A percentile compares a stretch with the other conserved stretches of the same genome.
phyloP scores from a whole-genome alignment of 2,888 invertebrate genomes.

The Phortica okadai region DNA sequence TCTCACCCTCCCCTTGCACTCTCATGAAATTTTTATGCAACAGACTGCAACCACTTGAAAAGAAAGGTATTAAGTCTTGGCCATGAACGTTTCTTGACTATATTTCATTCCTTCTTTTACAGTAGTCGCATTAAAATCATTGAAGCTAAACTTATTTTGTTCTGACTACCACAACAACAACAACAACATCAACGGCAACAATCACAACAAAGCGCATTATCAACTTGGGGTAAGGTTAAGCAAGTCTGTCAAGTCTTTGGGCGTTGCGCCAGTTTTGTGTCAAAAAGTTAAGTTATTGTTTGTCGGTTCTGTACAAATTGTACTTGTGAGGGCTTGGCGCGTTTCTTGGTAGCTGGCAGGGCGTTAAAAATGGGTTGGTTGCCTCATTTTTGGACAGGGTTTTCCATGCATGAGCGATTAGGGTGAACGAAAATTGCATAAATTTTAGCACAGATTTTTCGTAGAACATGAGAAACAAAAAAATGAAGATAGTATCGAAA shows the following conservation, averaged over 20 bases:
- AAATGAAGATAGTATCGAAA: background rate
- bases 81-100: background rate
- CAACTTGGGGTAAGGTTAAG: slow-evolving; percentile 44
- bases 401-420: slow-evolving; percentile 34
- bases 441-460: slow-evolving; percentile 54
- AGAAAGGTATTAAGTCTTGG: background rate
- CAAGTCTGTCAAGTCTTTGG: background rate
- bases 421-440: slow-evolving; percentile 46
- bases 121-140: slow-evolving; percentile 47
- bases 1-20: background rate
- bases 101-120: slow-evolving; percentile 18
- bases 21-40: slow-evolving; percentile 56
- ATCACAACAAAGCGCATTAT: slow-evolving; percentile 25
- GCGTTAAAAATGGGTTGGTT: slow-evolving; percentile 29
- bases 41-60: slow-evolving; percentile 27
- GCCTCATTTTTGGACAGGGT: slow-evolving; percentile 8
- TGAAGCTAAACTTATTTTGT: slow-evolving; percentile 48
- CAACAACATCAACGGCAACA: slow-evolving; percentile 24
- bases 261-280: slow-evolving; percentile 13
- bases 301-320: slow-evolving; percentile 22
- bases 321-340: background rate
- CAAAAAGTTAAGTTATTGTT: slow-evolving; percentile 24
- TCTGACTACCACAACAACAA: slow-evolving; percentile 20
- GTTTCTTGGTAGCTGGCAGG: background rate
- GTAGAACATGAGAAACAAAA: slow-evolving; percentile 42